phyloP scores from a whole-genome alignment of 1,140 invertebrate genomes.

The Aplysia californica region DNA sequence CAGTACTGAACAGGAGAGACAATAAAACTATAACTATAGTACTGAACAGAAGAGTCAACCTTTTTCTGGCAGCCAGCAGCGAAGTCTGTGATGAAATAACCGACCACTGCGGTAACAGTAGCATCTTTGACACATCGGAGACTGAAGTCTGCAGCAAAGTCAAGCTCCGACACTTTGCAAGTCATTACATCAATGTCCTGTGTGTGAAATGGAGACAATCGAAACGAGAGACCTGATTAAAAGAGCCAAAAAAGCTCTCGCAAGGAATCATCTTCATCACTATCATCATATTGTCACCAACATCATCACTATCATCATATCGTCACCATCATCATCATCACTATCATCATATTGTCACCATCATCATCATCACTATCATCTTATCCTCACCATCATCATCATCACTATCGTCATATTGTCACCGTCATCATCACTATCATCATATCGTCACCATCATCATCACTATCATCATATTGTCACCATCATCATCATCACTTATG shows the following conservation, averaged over 20 bases:
- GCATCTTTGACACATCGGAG: constrained; percentile 43
- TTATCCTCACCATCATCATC: too few relatives aligned
- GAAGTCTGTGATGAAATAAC: constrained; percentile 65
- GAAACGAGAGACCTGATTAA: background rate
- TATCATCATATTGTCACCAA: background rate
- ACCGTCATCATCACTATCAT: too few relatives aligned
- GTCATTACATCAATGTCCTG: constrained; percentile 55
- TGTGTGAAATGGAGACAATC: background rate
- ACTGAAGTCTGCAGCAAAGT: constrained; percentile 53
- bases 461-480: too few relatives aligned
- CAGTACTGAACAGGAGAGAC: too few relatives aligned
- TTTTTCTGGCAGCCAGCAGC: constrained; percentile 41
- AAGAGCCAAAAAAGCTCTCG: too few relatives aligned
- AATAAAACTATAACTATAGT: too few relatives aligned
- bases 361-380: too few relatives aligned
- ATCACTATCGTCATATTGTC: too few relatives aligned
- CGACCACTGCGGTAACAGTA: constrained; percentile 56
- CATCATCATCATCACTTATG: too few relatives aligned
- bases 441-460: too few relatives aligned
- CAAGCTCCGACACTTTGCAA: constrained; percentile 53
- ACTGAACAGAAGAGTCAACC: constrained; percentile 38
- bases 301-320: background rate
- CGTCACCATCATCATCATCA: too few relatives aligned
- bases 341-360: background rate
- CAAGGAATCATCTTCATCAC: background rate